These are phyloP conservation scores for Digitonthophagus gazella DNA, from an alignment of 2,888 invertebrate species.

Conservation along the genomic window DNA sequence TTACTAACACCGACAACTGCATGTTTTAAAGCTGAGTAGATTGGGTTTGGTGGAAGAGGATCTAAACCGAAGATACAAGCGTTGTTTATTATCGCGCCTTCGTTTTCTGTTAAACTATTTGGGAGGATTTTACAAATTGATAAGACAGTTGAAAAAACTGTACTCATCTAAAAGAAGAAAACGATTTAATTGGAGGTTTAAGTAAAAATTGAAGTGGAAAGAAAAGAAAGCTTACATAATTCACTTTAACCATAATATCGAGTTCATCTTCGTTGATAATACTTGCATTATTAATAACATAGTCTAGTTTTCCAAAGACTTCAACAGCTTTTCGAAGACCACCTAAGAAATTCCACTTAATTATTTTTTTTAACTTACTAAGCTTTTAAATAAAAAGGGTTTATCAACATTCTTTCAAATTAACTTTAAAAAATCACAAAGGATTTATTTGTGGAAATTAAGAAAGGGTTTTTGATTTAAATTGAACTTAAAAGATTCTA, in stretches of 20 bases:
- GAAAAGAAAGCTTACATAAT: slow-evolving; percentile 18
- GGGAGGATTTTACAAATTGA: slow-evolving; percentile 23
- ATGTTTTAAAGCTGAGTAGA: slow-evolving; percentile 13
- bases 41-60: slow-evolving; percentile 6
- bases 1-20: slow-evolving; percentile 13
- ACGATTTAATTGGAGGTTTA: background rate
- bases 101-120: slow-evolving; percentile 4
- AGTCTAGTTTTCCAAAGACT: slow-evolving; percentile 22
- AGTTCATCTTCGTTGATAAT: slow-evolving; percentile 19
- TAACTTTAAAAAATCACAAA: too few species aligned
- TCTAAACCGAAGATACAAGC: slow-evolving; percentile 18
- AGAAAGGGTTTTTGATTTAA: too few species aligned
- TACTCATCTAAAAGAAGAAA: slow-evolving; percentile 1
- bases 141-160: slow-evolving; percentile 11
- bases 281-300: slow-evolving; percentile 21
- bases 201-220: background rate
- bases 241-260: slow-evolving; percentile 21
- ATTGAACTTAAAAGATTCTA: too few species aligned
- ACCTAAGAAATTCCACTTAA: slow-evolving; percentile 18
- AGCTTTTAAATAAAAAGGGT: background rate
- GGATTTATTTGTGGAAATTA: too few species aligned
- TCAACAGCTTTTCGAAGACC: slow-evolving; percentile 19
- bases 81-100: slow-evolving; percentile 20
- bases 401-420: background rate
- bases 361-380: background rate